Evolutionary conservation across 53 echinoderm and acorn worm species (phyloP).

Genomic region (Paracentrotus lividus): DNA sequence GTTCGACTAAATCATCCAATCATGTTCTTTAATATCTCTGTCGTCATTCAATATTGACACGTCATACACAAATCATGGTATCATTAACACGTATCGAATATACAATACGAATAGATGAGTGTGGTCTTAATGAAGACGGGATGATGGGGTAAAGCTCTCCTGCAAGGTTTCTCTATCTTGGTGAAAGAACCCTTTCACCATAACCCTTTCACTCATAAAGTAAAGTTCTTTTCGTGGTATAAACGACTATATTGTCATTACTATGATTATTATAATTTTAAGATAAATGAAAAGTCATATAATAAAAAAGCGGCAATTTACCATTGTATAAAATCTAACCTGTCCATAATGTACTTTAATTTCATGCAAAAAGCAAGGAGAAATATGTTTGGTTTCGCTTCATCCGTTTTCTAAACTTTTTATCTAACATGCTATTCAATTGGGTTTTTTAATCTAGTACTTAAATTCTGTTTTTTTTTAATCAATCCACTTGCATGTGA

Average conservation of each 20-base stretch:
- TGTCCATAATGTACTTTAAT: too few relatives aligned
- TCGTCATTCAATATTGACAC: constrained; percentile 29
- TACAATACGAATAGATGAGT: not conserved
- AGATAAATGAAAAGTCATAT: too few relatives aligned
- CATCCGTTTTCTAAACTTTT: too few relatives aligned
- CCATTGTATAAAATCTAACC: too few relatives aligned
- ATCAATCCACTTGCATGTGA: not conserved
- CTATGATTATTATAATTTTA: too few relatives aligned
- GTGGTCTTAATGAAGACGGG: not conserved
- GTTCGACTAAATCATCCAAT: not conserved
- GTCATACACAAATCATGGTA: not conserved
- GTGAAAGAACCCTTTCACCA: too few relatives aligned
- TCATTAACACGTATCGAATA: not conserved
- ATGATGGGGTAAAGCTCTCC: not conserved
- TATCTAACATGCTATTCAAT: not conserved
- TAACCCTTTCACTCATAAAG: too few relatives aligned
- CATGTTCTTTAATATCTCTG: not conserved
- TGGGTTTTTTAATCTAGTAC: not conserved
- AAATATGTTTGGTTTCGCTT: not conserved
- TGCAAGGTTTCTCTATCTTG: not conserved
- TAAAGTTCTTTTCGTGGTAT: too few relatives aligned
- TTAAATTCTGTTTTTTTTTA: too few relatives aligned
- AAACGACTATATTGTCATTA: too few relatives aligned
- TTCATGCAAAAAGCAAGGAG: too few relatives aligned
- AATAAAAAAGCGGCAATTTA: too few relatives aligned